Percentiles rank a stretch among this genome's conserved stretches.
Evolutionary conservation across 2,797 vertebrate genomes (phyloP).

Genomic region (Hoplostethus mediterraneus): DNA sequence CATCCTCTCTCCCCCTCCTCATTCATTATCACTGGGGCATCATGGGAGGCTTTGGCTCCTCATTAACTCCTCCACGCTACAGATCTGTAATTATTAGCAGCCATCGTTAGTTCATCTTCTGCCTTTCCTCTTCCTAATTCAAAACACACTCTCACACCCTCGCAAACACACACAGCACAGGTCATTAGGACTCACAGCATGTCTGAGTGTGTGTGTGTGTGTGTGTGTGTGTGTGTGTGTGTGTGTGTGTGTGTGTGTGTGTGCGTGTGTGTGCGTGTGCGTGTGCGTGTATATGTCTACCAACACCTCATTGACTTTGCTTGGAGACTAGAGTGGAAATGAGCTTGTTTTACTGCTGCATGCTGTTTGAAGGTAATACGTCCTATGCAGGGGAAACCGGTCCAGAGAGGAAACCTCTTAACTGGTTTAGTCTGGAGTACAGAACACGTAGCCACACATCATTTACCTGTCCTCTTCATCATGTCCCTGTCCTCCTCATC

Average conservation of each 20-base stretch:
- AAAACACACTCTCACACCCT: constrained; percentile 75
- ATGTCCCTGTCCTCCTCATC: too few relatives aligned
- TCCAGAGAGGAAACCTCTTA: background rate
- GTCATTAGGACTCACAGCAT: constrained; percentile 67
- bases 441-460: too few relatives aligned
- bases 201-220: constrained; percentile 30
- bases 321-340: constrained; percentile 53
- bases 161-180: constrained; percentile 63
- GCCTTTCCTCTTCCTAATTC: constrained; percentile 76
- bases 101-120: constrained; percentile 80
- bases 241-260: constrained; percentile 15
- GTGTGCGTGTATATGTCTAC: constrained; percentile 8
- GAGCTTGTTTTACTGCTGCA: constrained; percentile 32
- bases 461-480: too few relatives aligned
- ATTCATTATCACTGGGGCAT: constrained; percentile 82
- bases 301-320: constrained; percentile 54
- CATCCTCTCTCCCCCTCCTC: constrained; percentile 61
- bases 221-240: constrained; percentile 16
- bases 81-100: constrained; percentile 85
- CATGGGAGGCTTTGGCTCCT: constrained; percentile 82
- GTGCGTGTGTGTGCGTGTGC: constrained; percentile 16
- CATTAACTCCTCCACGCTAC: constrained; percentile 82
- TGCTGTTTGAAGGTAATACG: constrained; percentile 6
- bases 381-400: background rate
- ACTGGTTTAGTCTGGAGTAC: too few relatives aligned